A percentile compares a stretch with the other conserved stretches of the same genome.
phyloP scores from a whole-genome alignment of 2,797 vertebrate genomes.

The Fistularia tabacaria region DNA sequence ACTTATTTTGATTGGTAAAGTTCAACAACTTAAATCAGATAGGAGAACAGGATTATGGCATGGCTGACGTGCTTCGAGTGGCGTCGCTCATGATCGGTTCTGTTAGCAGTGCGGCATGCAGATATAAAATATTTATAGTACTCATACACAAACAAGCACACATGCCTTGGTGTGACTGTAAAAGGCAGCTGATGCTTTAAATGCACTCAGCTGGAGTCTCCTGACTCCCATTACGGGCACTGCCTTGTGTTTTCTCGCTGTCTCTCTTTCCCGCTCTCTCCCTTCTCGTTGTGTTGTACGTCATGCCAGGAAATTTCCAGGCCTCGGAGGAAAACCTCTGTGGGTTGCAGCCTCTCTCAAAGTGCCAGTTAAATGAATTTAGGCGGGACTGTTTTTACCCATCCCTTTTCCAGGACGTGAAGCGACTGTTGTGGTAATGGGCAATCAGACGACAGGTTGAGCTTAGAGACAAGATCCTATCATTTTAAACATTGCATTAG shows the following conservation, averaged over 20 bases:
- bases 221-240: slow-evolving; percentile 63
- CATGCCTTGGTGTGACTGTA: slow-evolving; percentile 42
- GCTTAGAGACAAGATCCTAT: slow-evolving; percentile 18
- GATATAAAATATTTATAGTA: not conserved
- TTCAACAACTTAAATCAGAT: too few species aligned
- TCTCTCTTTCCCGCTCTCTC: slow-evolving; percentile 10
- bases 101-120: slow-evolving; percentile 4
- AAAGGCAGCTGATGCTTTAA: slow-evolving; percentile 52
- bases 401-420: too few species aligned
- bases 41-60: too few species aligned
- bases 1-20: too few species aligned
- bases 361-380: slow-evolving; percentile 44
- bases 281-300: slow-evolving; percentile 13
- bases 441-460: slow-evolving; percentile 19
- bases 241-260: slow-evolving; percentile 7
- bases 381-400: slow-evolving; percentile 7
- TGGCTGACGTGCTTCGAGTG: too few species aligned
- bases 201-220: slow-evolving; percentile 50
- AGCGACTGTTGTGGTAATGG: not conserved
- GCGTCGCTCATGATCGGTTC: too few species aligned
- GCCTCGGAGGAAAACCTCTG: slow-evolving; percentile 33
- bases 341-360: slow-evolving; percentile 29
- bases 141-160: slow-evolving; percentile 6
- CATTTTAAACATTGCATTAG: not conserved
- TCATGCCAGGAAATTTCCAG: slow-evolving; percentile 39